Base-by-base conservation (phyloP, 2,797 vertebrate species). In the Diplodus puntazzo region DNA sequence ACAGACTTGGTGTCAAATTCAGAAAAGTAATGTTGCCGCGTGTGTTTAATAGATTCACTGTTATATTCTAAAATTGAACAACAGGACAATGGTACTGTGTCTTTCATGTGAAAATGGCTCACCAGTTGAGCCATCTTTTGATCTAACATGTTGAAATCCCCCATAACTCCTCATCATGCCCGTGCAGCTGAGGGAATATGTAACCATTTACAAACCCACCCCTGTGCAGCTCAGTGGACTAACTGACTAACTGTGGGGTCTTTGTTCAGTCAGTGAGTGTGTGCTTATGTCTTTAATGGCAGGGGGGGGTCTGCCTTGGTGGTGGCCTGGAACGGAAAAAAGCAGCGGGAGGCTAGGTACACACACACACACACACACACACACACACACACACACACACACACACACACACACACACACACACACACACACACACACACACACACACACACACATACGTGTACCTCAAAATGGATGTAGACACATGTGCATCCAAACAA, bases 301-400 rank as follows among this genome's bases (percentile, higher is more conserved):
- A 52, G 72, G 82, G 81, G 81, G 80, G 50, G 72, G 46, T 75
- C 85, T 82, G 81, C 71, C 89, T 87, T 74, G 88, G 89, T 88
- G 92, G 92, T 92, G 90, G 92, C 82, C 82, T 89, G 69, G 89
- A 88, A 75, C 59, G 85, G 84, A 85, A 87, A 86, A 91, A 88
- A 64, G 72, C 89, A 89, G 88, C 75, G n/a, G 89, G 92, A 88
- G 91, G 83, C 69, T 77, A 85, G 79, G 58, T 71, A 88, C 42
- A 86, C 83, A 83, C 85, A 82, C 79, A 73, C 58, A 76, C 71
- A 73, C 23, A 67, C 50, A 54, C 34, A 27, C 52, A 70, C 53
- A 63, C 69, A 66, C 48, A 54, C 64, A 70, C 53, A 63, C 69
- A 66, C 48, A 54, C 64, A 42, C 50, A 61, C 25, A 53, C 63